Evolutionary conservation across 2,888 invertebrate genomes (phyloP).

Genomic region (Petrophora chlorosata): DNA sequence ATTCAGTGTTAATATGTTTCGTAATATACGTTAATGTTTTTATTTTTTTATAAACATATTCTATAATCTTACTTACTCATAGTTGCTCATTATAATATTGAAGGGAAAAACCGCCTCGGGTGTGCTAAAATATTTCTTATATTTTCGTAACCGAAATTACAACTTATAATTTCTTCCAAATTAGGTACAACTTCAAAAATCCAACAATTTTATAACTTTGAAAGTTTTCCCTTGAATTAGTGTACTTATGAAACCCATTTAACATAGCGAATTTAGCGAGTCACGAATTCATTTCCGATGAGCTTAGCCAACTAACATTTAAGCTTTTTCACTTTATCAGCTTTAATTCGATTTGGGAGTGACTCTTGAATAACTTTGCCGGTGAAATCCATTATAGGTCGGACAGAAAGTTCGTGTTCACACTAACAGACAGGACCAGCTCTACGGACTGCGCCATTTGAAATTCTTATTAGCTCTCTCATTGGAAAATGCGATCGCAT

Average conservation of each 20-base stretch:
- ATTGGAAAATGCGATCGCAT: slow-evolving; percentile 50
- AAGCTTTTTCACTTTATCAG: slow-evolving; percentile 48
- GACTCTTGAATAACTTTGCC: slow-evolving; percentile 51
- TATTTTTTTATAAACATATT: too few relatives aligned
- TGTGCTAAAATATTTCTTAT: too few relatives aligned
- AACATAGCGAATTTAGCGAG: slow-evolving; percentile 39
- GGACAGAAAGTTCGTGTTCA: slow-evolving; percentile 47
- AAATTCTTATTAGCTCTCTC: slow-evolving; percentile 54
- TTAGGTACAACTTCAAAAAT: too few relatives aligned
- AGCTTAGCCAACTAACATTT: slow-evolving; percentile 39
- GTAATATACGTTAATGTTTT: too few relatives aligned
- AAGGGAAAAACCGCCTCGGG: too few relatives aligned
- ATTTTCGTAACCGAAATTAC: too few relatives aligned
- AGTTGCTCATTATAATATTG: too few relatives aligned
- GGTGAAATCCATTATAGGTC: slow-evolving; percentile 48
- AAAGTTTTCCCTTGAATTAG: too few relatives aligned
- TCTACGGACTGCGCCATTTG: slow-evolving; percentile 42
- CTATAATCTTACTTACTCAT: too few relatives aligned
- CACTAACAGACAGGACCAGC: slow-evolving; percentile 39
- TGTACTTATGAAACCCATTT: slow-evolving; percentile 36
- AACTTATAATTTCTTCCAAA: too few relatives aligned
- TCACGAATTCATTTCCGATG: slow-evolving; percentile 43
- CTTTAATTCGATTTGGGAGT: slow-evolving; percentile 51
- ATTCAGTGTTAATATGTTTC: too few relatives aligned
- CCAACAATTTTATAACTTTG: too few relatives aligned